phyloP scores from a whole-genome alignment of 2,797 vertebrate genomes.

The Nannoperca australis region DNA sequence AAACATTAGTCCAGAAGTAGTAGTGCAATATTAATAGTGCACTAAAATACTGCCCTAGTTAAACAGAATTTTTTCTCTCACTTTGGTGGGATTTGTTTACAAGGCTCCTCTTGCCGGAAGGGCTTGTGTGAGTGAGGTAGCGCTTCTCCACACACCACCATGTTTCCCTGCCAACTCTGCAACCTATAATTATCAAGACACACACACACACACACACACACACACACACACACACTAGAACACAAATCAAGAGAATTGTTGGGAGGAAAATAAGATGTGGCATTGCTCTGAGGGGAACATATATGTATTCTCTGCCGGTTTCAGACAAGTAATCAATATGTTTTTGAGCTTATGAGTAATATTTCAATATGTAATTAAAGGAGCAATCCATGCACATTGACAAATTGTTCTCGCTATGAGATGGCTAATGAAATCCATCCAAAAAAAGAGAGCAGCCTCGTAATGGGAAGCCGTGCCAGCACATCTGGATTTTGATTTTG shows the following conservation, averaged over 20 bases:
- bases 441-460: conserved; percentile 30
- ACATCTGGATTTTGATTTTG: conserved; percentile 69
- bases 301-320: conserved; percentile 55
- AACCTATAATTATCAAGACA: conserved; percentile 70
- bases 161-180: conserved; percentile 68
- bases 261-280: conserved; percentile 42
- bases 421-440: conserved; percentile 57
- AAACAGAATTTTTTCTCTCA: conserved; percentile 20
- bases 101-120: conserved; percentile 61
- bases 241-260: conserved; percentile 62
- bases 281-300: conserved; percentile 43
- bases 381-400: conserved; percentile 64
- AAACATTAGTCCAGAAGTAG: conserved; percentile 18
- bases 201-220: conserved; percentile 8
- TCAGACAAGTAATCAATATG: conserved; percentile 67
- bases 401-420: conserved; percentile 56
- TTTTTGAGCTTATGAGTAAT: conserved; percentile 61
- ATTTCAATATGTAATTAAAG: conserved; percentile 74
- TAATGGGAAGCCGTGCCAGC: conserved; percentile 36
- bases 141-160: conserved; percentile 58
- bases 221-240: conserved; percentile 27
- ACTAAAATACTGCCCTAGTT: conserved; percentile 44
- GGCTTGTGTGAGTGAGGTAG: conserved; percentile 60
- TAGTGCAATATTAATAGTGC: conserved; percentile 31
- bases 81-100: conserved; percentile 65